Evolutionary conservation across 2,113 vertebrate species (phyloP).

Genomic region (Mixornis gularis): DNA sequence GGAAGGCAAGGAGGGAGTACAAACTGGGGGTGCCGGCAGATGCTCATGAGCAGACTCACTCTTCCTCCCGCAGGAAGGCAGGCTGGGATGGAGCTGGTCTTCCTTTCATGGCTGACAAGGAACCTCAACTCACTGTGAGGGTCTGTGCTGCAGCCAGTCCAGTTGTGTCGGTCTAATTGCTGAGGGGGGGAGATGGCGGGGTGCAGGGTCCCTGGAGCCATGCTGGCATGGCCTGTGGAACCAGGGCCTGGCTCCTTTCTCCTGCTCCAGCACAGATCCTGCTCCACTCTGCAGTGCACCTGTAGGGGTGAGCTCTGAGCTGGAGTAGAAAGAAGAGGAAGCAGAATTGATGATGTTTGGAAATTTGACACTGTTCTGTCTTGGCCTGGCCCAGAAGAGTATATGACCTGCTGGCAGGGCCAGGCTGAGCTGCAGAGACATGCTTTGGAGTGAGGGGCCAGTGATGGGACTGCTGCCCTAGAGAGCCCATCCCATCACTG

Average conservation of each 20-base stretch:
- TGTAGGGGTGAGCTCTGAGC: fast-evolving
- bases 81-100: background rate
- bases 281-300: background rate
- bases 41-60: background rate
- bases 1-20: background rate
- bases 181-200: fast-evolving
- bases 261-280: too few species aligned
- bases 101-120: fast-evolving
- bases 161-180: fast-evolving
- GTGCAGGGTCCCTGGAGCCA: background rate
- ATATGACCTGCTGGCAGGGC: background rate
- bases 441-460: background rate
- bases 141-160: background rate
- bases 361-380: background rate
- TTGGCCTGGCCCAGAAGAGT: background rate
- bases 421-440: background rate
- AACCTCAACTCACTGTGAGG: fast-evolving
- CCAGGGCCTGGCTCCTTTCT: background rate
- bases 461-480: background rate
- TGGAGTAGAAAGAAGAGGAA: background rate
- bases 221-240: fast-evolving
- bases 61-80: background rate
- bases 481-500: background rate
- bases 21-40: background rate
- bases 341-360: background rate